A percentile compares a stretch with the other conserved stretches of the same genome.
phyloP scores from a whole-genome alignment of 1,140 invertebrate genomes.

The Heterodera carotae region DNA sequence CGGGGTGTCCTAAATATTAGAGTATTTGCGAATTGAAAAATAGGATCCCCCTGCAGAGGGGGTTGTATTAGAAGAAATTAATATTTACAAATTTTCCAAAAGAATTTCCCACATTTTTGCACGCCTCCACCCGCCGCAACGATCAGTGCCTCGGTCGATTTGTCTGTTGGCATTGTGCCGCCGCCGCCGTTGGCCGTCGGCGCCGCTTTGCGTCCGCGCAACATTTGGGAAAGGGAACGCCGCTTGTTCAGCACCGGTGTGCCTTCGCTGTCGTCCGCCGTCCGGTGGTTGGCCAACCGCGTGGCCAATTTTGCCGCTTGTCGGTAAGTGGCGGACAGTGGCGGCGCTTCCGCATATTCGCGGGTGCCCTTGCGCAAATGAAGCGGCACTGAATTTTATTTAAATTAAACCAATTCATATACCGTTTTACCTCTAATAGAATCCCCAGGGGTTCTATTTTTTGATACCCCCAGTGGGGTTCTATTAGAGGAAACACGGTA shows the following conservation, averaged over 20 bases:
- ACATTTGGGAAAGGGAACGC: neutral
- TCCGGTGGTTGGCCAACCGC: constrained; percentile 8
- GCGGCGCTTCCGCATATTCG: constrained; percentile 49
- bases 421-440: too few relatives aligned
- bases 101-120: constrained; percentile 15
- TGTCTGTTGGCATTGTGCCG: constrained; percentile 30
- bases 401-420: too few relatives aligned
- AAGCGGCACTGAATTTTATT: constrained; percentile 40
- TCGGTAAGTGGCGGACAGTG: constrained; percentile 29
- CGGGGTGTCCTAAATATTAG: too few relatives aligned
- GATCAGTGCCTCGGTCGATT: constrained; percentile 25
- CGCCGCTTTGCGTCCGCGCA: constrained; percentile 2
- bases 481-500: too few relatives aligned
- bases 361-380: constrained; percentile 58
- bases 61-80: too few relatives aligned
- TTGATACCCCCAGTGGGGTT: too few relatives aligned
- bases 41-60: too few relatives aligned
- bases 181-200: neutral
- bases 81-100: neutral
- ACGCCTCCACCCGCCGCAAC: neutral
- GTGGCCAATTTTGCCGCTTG: constrained; percentile 15
- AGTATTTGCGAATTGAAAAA: too few relatives aligned
- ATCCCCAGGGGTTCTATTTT: too few relatives aligned
- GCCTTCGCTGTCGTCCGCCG: neutral
- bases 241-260: neutral